Conservation (phyloP, 2,888 invertebrate species). For the Drosophila flavopinicola region DNA sequence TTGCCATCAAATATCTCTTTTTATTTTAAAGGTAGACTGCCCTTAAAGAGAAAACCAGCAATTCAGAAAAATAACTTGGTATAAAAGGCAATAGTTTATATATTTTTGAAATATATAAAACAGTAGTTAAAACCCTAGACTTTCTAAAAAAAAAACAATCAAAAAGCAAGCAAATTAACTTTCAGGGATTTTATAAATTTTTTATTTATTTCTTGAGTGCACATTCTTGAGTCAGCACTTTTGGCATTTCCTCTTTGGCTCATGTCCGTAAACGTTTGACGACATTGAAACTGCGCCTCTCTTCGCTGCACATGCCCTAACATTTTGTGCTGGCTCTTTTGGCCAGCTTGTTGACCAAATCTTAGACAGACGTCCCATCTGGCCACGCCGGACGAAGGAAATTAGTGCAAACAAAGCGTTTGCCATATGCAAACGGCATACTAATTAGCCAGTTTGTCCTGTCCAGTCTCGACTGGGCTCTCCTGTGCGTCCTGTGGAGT, state of each 20-base stretch:
- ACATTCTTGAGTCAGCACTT: neutral
- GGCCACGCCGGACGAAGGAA: slow-evolving; percentile 29
- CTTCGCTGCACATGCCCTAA: slow-evolving; percentile 7
- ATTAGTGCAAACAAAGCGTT: slow-evolving; percentile 76
- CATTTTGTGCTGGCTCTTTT: slow-evolving; percentile 30
- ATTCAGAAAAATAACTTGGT: too few species aligned
- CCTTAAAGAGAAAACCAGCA: too few species aligned
- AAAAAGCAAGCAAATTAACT: too few species aligned
- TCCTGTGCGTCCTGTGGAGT: slow-evolving; percentile 19
- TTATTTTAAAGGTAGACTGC: too few species aligned
- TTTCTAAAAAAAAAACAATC: neutral
- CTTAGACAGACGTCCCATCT: slow-evolving; percentile 20
- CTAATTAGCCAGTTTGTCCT: slow-evolving; percentile 55
- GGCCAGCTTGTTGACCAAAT: slow-evolving; percentile 38
- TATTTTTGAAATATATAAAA: too few species aligned
- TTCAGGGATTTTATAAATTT: too few species aligned
- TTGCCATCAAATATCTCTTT: too few species aligned
- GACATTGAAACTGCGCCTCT: neutral
- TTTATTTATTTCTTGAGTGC: too few species aligned
- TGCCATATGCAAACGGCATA: slow-evolving; percentile 68
- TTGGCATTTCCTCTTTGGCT: neutral
- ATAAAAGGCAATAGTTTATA: too few species aligned
- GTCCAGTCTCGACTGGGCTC: slow-evolving; percentile 15
- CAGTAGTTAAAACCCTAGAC: too few species aligned
- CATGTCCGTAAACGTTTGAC: neutral